Evolutionary conservation across 2,113 vertebrate genomes (phyloP).

Genomic region (Glareola pratincola): DNA sequence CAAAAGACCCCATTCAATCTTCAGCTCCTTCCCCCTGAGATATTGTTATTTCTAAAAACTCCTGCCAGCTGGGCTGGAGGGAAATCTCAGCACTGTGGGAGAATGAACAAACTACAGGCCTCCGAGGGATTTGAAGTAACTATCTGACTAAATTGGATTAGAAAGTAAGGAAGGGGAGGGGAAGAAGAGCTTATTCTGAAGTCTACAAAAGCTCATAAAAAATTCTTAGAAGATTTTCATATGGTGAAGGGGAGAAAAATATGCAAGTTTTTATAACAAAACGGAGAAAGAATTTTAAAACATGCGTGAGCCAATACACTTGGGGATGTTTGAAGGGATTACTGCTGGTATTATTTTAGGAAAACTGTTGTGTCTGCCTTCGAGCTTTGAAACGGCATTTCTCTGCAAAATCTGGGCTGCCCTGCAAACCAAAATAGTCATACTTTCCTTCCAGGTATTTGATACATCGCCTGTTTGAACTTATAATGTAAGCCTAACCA

Average conservation of each 20-base stretch:
- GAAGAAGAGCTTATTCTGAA: constrained; percentile 64
- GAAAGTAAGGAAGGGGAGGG: constrained; percentile 71
- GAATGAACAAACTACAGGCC: constrained; percentile 77
- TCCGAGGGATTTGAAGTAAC: constrained; percentile 70
- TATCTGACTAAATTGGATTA: constrained; percentile 82
- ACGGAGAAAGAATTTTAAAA: constrained; percentile 48
- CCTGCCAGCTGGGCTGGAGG: constrained; percentile 91
- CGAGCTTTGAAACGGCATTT: constrained; percentile 3
- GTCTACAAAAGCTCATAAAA: constrained; percentile 63
- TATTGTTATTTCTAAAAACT: constrained; percentile 90
- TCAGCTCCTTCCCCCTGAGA: constrained; percentile 82
- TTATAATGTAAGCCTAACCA: not conserved
- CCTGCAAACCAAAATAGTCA: not conserved
- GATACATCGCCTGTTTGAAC: not conserved
- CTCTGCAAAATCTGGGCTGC: not conserved
- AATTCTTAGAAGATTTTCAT: constrained; percentile 68
- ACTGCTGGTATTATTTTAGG: constrained; percentile 53
- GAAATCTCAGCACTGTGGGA: constrained; percentile 83
- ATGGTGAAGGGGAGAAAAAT: constrained; percentile 50
- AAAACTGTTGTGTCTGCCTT: constrained; percentile 46
- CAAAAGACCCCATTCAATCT: constrained; percentile 92
- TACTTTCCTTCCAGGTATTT: constrained; percentile 47
- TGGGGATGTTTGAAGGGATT: constrained; percentile 45
- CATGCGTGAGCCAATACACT: constrained; percentile 22
- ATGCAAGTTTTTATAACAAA: constrained; percentile 59